Conservation (phyloP, 2,888 invertebrate genomes). For the Orthonychiurus folsomi region DNA sequence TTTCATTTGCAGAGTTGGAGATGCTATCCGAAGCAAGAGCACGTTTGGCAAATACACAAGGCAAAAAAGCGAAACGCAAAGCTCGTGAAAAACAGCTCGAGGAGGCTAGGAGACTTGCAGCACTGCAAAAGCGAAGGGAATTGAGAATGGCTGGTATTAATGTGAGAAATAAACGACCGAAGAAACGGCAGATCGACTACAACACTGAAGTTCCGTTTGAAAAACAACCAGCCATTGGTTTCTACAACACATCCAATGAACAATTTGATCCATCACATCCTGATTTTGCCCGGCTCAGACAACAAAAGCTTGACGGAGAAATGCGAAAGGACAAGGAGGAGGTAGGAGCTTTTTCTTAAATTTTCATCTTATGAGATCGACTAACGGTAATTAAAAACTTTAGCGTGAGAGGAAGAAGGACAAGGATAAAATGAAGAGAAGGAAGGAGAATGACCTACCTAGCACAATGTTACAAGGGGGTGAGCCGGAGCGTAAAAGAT, state of each 20-base stretch:
- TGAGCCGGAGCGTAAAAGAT: conserved; percentile 83
- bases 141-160: conserved; percentile 91
- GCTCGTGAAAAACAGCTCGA: conserved; percentile 97
- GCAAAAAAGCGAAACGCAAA: conserved; percentile 84
- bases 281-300: conserved; percentile 78
- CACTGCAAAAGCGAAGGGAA: conserved; percentile 90
- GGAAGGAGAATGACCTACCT: conserved; percentile 93
- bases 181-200: conserved; percentile 86
- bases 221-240: conserved; percentile 82
- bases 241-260: conserved; percentile 90
- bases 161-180: conserved; percentile 43
- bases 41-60: conserved; percentile 95
- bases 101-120: conserved; percentile 90
- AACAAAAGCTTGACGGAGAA: conserved; percentile 89
- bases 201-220: conserved; percentile 97
- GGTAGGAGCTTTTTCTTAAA: conserved; percentile 45
- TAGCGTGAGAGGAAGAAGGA: conserved; percentile 86
- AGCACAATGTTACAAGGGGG: conserved; percentile 76
- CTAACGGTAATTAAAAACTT: no score
- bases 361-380: conserved; percentile 29
- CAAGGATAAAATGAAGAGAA: conserved; percentile 86
- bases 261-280: conserved; percentile 77
- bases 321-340: conserved; percentile 83
- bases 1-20: conserved; percentile 70
- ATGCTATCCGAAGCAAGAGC: conserved; percentile 99